A percentile compares a stretch with the other conserved stretches of the same genome.
Conservation (phyloP, 2,113 vertebrate species). For the Phasianus colchicus region DNA sequence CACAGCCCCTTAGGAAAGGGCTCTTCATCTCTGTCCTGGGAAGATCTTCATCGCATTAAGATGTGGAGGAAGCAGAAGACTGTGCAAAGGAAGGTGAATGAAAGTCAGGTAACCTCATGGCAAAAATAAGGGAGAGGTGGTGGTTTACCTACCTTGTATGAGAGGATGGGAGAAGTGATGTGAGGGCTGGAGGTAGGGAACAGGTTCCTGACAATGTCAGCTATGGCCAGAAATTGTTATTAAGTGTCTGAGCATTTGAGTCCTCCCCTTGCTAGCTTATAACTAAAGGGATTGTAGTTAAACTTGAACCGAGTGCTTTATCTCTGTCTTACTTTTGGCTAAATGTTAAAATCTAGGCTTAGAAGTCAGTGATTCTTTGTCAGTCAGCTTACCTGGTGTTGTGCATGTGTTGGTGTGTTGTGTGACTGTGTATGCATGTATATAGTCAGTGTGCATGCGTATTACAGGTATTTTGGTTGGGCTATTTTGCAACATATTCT, state of each 20-base stretch:
- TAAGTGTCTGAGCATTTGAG: not conserved
- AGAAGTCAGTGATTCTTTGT: not conserved
- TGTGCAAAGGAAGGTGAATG: not conserved
- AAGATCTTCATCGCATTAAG: not conserved
- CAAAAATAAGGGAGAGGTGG: not conserved
- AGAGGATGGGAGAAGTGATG: not conserved
- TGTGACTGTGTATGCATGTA: not conserved
- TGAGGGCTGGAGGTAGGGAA: not conserved
- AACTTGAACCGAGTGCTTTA: not conserved
- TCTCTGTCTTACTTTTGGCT: not conserved
- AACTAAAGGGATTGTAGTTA: not conserved
- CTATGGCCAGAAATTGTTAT: not conserved
- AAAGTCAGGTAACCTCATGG: not conserved
- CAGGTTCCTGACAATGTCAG: not conserved
- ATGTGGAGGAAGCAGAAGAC: not conserved
- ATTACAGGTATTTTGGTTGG: not conserved
- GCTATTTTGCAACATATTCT: not conserved
- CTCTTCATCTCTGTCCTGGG: not conserved
- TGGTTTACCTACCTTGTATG: not conserved
- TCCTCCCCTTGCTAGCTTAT: not conserved
- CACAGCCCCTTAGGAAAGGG: not conserved
- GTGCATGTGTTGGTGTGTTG: not conserved
- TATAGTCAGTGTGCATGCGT: not conserved
- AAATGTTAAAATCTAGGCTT: not conserved
- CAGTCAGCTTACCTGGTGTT: not conserved